Evolutionary conservation across 1,140 invertebrate species (phyloP), one percentile per base, ranked within the genome.

Genomic region (Brachionus paranguensis): DNA sequence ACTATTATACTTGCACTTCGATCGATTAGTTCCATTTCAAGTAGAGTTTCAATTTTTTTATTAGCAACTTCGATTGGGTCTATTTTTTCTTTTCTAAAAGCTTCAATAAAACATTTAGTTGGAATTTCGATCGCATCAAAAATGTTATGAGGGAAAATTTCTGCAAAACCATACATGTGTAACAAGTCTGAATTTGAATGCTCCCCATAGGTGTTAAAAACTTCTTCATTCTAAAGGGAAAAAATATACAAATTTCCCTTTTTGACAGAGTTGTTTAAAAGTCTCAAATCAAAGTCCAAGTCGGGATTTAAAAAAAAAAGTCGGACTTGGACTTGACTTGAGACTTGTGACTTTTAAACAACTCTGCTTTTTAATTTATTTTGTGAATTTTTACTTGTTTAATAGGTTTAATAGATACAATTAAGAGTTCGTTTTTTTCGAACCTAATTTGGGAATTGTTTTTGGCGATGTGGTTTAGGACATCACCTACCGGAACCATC

Each of bases 111-210:
- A 72, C 20, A 43, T 76, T 55, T 70, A 4, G 45, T 78, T 1
- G 53, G 17, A 27, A 81, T 81, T 68, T 81, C 78, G 24, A 89
- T 88, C 27, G 86, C 87, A 68, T 90, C 89, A 86, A 87, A 86
- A 72, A 85, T 84, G 85, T 89, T 89, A 55, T 86, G 76, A n/a
- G 87, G 87, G 72, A 86, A 87, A 8, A 33, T 65, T 84, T 89
- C 88, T 12, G 88, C 87, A 88, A 89, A 90, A 0, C 89, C 89
- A 84, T 90, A 90, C 89, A 90, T 89, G 84, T 90, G 88, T 37
- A 90, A 83, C 8, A 90, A 85, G 29, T 89, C 87, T 17, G 79
- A 83, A 85, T 90, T 90, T 20, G 88, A 85, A 33, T 89, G 81
- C 72, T 88, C 85, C 43, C 89, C 89, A 86, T 90, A 90, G 6